Base-by-base conservation (phyloP, 2,113 vertebrate species). In the Progne subis region DNA sequence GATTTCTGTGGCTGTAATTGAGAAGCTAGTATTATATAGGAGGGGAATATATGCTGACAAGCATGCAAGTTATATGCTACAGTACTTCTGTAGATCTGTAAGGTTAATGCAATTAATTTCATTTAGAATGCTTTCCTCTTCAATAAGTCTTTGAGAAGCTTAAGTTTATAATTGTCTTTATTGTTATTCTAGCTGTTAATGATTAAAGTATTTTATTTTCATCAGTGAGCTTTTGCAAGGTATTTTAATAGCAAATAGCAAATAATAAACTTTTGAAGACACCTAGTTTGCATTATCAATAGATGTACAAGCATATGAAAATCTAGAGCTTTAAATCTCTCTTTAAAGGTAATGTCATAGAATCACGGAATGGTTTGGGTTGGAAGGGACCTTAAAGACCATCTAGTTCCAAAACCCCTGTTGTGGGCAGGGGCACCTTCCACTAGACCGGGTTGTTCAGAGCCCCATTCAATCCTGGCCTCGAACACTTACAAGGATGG, bases 1-100 rank as follows among this genome's bases (percentile, higher is more conserved):
- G 50, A 78, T 74, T 94, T 88, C 88, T 95, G 80, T 88, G 86
- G 55, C 56, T 95, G 69, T 94, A 83, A 88, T 20, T 86, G 75
- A 90, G 79, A 93, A 90, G 82, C 56, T 63, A 29, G 60, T 64
- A 29, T 52, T 72, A 31, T 70, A 9, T 37, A 32, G 24, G 50
- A n/a, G 43, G 19, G 28, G 1, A 44, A 20, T 65, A 4, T 60
- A 69, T 78, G 39, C 74, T 25, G 37, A 60, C 32, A 49, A 79
- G 34, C 13, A 19, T 67, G 37, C 67, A 53, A 78, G 28, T 82
- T 59, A 79, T 63, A 85, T 15, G 28, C 56, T 63, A n/a, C 37
- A 49, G 19, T 69, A 59, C 21, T 44, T 83, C 49, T 85, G 56
- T 43, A 81, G 68, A 59, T 16, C 67, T 50, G 7, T 68, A 67